phyloP scores from a whole-genome alignment of 1,140 invertebrate species.

The Drosophila virilis region DNA sequence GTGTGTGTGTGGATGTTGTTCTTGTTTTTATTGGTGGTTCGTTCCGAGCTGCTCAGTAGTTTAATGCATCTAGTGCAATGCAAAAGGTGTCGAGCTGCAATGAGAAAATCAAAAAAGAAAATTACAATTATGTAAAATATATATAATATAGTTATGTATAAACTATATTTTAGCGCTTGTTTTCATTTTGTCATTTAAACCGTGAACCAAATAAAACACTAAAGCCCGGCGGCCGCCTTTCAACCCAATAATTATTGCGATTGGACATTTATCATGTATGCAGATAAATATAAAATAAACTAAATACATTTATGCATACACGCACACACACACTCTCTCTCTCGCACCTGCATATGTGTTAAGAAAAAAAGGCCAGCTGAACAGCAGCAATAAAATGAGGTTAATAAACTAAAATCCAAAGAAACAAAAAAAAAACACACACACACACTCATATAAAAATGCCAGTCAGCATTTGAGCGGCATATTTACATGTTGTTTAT shows the following conservation, averaged over 20 bases:
- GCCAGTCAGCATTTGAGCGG: conserved; percentile 65
- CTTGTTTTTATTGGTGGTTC: conserved; percentile 43
- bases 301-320: background rate
- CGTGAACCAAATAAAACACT: background rate
- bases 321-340: background rate
- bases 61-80: conserved; percentile 37
- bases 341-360: too few species aligned
- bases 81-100: conserved; percentile 60
- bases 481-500: conserved; percentile 78
- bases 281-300: conserved; percentile 14
- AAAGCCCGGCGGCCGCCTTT: background rate
- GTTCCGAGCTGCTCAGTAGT: conserved; percentile 34
- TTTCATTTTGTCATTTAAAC: too few species aligned
- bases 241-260: conserved; percentile 8
- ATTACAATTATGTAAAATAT: conserved; percentile 26
- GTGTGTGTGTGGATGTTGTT: conserved; percentile 44
- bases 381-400: conserved; percentile 49
- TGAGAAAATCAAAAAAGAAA: conserved; percentile 35
- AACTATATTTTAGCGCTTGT: background rate
- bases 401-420: conserved; percentile 69
- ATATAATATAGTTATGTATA: background rate
- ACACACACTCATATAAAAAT: background rate
- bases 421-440: conserved; percentile 12
- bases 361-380: background rate
- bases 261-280: conserved; percentile 5